phyloP scores from a whole-genome alignment of 1,140 invertebrate species.

The Drosophila kepulauana region DNA sequence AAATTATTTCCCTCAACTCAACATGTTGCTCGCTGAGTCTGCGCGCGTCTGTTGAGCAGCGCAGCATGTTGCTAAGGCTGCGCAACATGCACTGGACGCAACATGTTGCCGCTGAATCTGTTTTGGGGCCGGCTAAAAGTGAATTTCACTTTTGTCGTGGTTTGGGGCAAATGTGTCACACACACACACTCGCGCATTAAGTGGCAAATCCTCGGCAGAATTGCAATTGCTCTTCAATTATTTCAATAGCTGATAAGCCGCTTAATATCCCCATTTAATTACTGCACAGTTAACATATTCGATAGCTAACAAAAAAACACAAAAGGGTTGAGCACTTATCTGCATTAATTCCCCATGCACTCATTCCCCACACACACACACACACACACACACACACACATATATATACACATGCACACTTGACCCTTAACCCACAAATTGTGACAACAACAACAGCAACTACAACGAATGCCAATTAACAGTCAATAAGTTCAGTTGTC shows the following conservation, averaged over 20 bases:
- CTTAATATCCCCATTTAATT: slow-evolving; percentile 45
- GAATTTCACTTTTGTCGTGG: no score
- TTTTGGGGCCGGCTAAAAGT: slow-evolving; percentile 3
- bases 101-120: slow-evolving; percentile 63
- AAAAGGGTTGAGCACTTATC: slow-evolving; percentile 8
- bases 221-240: slow-evolving; percentile 39
- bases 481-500: slow-evolving; percentile 60
- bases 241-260: slow-evolving; percentile 42
- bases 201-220: slow-evolving; percentile 12
- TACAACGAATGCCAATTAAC: slow-evolving; percentile 53
- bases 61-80: slow-evolving; percentile 50
- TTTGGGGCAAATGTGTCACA: neutral
- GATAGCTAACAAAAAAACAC: slow-evolving; percentile 4
- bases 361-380: neutral
- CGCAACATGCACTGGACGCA: slow-evolving; percentile 30
- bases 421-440: slow-evolving; percentile 6
- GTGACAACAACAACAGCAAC: neutral
- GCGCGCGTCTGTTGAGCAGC: slow-evolving; percentile 64
- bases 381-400: neutral
- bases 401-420: neutral
- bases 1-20: slow-evolving; percentile 41
- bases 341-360: slow-evolving; percentile 30
- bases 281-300: slow-evolving; percentile 24
- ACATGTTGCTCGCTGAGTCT: slow-evolving; percentile 60
- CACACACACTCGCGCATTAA: slow-evolving; percentile 25